phyloP scores from a whole-genome alignment of 2,113 vertebrate genomes.

The Hypanus sabinus region DNA sequence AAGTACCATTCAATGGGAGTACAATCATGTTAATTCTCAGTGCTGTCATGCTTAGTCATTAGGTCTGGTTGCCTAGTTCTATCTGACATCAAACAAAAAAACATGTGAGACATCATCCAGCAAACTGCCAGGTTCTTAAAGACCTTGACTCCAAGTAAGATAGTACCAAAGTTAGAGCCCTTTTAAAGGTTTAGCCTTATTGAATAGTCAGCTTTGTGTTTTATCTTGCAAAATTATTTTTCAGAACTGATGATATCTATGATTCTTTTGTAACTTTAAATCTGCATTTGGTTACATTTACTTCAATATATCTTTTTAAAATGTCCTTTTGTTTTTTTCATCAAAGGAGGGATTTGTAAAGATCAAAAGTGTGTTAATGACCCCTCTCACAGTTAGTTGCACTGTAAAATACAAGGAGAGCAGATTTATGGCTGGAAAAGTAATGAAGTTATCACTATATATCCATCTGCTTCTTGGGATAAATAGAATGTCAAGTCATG shows the following conservation, averaged over 20 bases:
- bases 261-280: background rate
- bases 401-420: background rate
- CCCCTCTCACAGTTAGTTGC: background rate
- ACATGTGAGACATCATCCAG: background rate
- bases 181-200: background rate
- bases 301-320: background rate
- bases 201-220: background rate
- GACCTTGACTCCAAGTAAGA: background rate
- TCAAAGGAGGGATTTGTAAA: background rate
- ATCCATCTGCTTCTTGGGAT: slow-evolving; percentile 34
- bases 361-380: slow-evolving; percentile 27
- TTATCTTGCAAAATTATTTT: background rate
- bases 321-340: background rate
- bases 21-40: slow-evolving; percentile 1
- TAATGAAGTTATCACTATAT: slow-evolving; percentile 31
- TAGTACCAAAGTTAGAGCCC: background rate
- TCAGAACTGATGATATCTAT: background rate
- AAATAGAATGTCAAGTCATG: slow-evolving; percentile 36
- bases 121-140: background rate
- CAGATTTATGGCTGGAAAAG: slow-evolving; percentile 32
- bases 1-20: background rate
- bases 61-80: background rate
- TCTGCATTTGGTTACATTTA: background rate
- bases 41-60: background rate
- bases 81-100: slow-evolving; percentile 27